Conservation (phyloP, 2,888 invertebrate species). For the Hyposoter dolosus region DNA sequence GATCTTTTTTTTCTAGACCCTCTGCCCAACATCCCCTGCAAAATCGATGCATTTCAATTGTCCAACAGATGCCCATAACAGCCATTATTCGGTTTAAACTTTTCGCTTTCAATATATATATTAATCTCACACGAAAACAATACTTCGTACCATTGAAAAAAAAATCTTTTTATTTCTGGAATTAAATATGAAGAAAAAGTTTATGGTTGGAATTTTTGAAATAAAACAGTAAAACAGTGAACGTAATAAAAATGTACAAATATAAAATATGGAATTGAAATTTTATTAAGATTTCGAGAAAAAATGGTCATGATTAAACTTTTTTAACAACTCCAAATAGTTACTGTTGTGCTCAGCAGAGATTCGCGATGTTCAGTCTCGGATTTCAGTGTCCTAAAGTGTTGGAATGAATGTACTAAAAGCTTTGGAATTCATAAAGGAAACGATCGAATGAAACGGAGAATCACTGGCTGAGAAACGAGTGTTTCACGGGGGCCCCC, state of each 20-base stretch:
- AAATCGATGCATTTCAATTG: background rate
- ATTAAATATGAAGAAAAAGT: too few species aligned
- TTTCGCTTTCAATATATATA: background rate
- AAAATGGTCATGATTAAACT: background rate
- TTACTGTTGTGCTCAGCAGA: background rate
- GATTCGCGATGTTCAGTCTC: background rate
- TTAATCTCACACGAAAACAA: background rate
- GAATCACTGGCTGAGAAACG: conserved; percentile 49
- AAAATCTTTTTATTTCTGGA: too few species aligned
- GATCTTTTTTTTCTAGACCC: background rate
- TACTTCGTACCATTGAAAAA: background rate
- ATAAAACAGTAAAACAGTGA: too few species aligned
- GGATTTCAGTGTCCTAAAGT: background rate
- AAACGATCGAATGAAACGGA: background rate
- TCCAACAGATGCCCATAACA: background rate
- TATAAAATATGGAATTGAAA: background rate
- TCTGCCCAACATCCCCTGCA: background rate
- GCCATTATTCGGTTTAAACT: background rate
- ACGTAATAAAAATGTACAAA: background rate
- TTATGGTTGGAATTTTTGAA: too few species aligned
- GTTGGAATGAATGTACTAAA: background rate
- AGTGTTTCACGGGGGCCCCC: conserved; percentile 41
- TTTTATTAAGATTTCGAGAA: background rate
- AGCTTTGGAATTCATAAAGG: background rate
- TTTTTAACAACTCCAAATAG: background rate